Evolutionary conservation across 2,797 vertebrate species (phyloP).

Genomic region (Hybognathus amarus): DNA sequence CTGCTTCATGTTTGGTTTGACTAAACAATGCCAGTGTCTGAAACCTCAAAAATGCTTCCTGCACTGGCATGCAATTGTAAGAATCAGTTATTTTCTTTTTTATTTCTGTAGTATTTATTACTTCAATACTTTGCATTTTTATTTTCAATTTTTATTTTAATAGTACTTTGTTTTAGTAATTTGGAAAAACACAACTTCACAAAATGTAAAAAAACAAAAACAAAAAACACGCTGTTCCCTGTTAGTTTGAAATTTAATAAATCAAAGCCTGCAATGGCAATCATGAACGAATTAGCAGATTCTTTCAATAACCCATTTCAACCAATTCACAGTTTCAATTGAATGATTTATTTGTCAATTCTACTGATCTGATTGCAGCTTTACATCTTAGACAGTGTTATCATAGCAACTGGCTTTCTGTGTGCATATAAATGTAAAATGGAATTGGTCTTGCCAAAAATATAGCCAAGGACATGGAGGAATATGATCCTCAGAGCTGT

Average conservation of each 20-base stretch:
- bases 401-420: not conserved
- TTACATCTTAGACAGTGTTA: not conserved
- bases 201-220: not conserved
- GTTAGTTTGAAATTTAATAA: not conserved
- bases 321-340: not conserved
- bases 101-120: not conserved
- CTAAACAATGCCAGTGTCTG: not conserved
- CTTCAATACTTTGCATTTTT: not conserved
- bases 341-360: not conserved
- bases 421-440: not conserved
- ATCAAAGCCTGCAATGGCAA: not conserved
- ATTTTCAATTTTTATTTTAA: not conserved
- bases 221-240: not conserved
- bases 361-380: not conserved
- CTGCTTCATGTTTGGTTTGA: constrained; percentile 29
- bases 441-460: not conserved
- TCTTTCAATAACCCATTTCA: not conserved
- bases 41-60: constrained; percentile 6
- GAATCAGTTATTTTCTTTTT: not conserved
- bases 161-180: not conserved
- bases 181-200: not conserved
- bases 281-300: not conserved
- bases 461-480: not conserved
- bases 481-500: constrained; percentile 1
- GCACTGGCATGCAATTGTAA: not conserved